Evolutionary conservation across 2,113 vertebrate species (phyloP).

Genomic region (Oceanites oceanicus): DNA sequence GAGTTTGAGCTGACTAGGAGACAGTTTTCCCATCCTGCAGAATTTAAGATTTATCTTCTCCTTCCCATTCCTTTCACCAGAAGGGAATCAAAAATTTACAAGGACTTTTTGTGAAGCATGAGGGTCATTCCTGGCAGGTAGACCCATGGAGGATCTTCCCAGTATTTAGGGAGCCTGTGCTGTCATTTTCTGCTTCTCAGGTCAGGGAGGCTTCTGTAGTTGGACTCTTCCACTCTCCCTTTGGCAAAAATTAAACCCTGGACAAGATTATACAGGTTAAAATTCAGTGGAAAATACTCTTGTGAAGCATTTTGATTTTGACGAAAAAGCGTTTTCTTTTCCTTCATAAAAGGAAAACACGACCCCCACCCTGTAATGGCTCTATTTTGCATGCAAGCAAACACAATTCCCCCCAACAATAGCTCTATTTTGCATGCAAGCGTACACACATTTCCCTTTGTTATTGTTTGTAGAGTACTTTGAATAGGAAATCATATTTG

Average conservation of each 20-base stretch:
- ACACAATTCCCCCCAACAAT: background rate
- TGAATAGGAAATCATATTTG: background rate
- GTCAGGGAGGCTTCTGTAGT: background rate
- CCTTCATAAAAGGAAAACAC: background rate
- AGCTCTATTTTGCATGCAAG: slow-evolving; percentile 12
- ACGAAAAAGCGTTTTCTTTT: background rate
- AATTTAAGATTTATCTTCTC: background rate
- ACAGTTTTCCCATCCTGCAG: background rate
- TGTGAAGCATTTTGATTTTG: background rate
- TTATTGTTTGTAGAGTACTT: background rate
- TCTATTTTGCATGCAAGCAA: slow-evolving; percentile 1
- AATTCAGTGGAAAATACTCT: background rate
- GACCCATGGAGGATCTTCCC: background rate
- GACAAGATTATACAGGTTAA: background rate
- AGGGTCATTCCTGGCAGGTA: background rate
- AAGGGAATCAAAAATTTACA: background rate
- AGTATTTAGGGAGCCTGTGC: background rate
- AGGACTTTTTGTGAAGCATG: background rate
- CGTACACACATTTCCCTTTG: background rate
- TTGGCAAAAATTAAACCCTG: background rate
- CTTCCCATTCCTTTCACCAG: background rate
- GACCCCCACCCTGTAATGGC: background rate
- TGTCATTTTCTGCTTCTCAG: background rate
- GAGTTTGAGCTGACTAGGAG: background rate
- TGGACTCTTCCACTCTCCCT: background rate